A percentile compares a stretch with the other conserved stretches of the same genome.
phyloP scores from a whole-genome alignment of 2,113 vertebrate genomes.

The Zosterops borbonicus region DNA sequence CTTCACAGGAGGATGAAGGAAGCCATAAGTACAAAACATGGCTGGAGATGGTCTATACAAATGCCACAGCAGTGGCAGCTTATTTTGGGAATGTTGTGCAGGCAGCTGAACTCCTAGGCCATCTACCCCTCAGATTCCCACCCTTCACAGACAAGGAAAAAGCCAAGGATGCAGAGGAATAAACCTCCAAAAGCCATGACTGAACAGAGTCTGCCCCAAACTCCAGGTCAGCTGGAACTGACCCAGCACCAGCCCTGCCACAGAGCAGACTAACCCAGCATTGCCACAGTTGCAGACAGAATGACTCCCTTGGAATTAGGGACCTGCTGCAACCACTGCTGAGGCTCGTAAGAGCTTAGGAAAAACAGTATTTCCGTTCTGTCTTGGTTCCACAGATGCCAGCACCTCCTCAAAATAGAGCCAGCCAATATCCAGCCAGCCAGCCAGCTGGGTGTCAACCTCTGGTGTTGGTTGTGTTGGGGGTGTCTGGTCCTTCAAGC shows the following conservation, averaged over 20 bases:
- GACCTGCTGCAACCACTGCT: neutral
- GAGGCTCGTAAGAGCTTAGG: rapidly evolving
- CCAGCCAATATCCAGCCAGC: neutral
- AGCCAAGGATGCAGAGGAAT: neutral
- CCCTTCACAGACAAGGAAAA: neutral
- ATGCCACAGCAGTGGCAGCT: neutral
- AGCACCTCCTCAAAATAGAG: neutral
- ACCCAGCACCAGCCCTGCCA: rapidly evolving
- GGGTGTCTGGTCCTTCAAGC: neutral
- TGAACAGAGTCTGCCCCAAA: neutral
- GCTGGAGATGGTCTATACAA: neutral
- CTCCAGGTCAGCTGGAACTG: neutral
- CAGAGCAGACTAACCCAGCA: neutral
- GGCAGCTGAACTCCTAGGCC: neutral
- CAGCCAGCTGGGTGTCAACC: neutral
- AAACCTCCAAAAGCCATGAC: neutral
- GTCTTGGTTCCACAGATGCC: neutral
- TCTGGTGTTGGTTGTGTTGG: neutral
- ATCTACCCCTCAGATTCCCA: neutral
- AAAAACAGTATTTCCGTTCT: neutral
- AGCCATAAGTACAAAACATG: neutral
- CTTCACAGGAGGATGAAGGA: neutral
- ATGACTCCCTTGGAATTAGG: neutral
- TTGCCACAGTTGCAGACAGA: neutral
- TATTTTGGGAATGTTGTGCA: neutral